These are phyloP conservation scores for Apamea sordens DNA, from an alignment of 2,888 invertebrate species.

Conservation along the genomic window DNA sequence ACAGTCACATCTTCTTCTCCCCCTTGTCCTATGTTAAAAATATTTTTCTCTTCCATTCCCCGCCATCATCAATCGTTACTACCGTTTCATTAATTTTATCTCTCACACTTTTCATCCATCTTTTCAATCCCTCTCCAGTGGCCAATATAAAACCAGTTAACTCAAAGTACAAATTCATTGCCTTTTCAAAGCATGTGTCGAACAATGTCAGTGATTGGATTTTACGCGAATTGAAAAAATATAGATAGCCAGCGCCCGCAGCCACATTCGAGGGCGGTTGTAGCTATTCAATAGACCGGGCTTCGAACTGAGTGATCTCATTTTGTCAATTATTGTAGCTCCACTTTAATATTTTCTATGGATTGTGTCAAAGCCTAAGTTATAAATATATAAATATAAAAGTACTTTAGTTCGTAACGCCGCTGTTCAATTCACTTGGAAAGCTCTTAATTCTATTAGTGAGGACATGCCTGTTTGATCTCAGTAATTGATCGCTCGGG, in stretches of 20 bases:
- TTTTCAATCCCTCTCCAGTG: background rate
- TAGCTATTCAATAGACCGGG: conserved; percentile 13
- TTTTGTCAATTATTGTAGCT: conserved; percentile 12
- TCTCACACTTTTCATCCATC: background rate
- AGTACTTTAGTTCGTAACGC: conserved; percentile 25
- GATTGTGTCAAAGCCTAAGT: conserved; percentile 12
- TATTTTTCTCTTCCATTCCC: background rate
- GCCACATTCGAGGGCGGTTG: background rate
- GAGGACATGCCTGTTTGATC: conserved; percentile 49
- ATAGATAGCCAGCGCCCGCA: conserved; percentile 2
- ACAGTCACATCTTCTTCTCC: background rate
- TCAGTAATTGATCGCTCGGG: conserved; percentile 55
- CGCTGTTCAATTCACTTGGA: conserved; percentile 51
- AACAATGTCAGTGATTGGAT: conserved; percentile 18
- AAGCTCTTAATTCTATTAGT: conserved; percentile 65
- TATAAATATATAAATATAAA: background rate
- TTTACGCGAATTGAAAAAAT: conserved; percentile 6
- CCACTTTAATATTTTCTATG: conserved; percentile 30
- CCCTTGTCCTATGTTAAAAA: background rate
- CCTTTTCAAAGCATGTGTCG: conserved; percentile 14
- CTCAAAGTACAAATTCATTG: background rate
- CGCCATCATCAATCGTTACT: background rate
- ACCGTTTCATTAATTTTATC: background rate
- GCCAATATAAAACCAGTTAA: background rate
- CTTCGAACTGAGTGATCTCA: background rate